These are phyloP conservation scores for Synanthedon formicaeformis DNA, from an alignment of 2,888 invertebrate genomes.

Conservation along the genomic window DNA sequence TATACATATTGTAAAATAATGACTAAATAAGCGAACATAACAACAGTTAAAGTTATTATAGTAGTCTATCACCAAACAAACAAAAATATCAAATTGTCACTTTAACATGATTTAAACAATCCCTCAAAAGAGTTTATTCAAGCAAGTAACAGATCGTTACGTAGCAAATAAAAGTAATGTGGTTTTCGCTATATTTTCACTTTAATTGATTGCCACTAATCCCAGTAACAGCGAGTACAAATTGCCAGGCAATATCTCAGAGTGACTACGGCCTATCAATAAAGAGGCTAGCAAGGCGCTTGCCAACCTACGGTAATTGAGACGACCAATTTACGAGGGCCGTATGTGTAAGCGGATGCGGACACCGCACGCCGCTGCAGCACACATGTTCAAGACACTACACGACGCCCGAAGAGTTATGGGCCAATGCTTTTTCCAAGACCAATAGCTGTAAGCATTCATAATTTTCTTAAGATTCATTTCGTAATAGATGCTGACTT, in stretches of 20 bases:
- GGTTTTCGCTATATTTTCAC: conserved; percentile 1
- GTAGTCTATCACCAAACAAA: too few relatives aligned
- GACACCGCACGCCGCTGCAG: not conserved
- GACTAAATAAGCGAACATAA: too few relatives aligned
- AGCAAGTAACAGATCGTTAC: too few relatives aligned
- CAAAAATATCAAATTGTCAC: too few relatives aligned
- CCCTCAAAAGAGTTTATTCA: too few relatives aligned
- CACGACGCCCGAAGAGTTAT: not conserved
- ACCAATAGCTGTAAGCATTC: not conserved
- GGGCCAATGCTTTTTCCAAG: not conserved
- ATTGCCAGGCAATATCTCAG: conserved; percentile 49
- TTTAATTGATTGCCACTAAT: conserved; percentile 28
- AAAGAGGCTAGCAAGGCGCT: conserved; percentile 15
- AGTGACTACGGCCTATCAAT: conserved; percentile 62
- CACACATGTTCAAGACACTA: not conserved
- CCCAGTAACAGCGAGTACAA: conserved; percentile 19
- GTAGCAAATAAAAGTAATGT: not conserved
- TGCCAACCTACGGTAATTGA: conserved; percentile 13
- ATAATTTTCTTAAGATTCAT: too few relatives aligned
- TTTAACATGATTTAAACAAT: too few relatives aligned
- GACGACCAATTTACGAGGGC: conserved; percentile 19
- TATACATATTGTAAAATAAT: too few relatives aligned
- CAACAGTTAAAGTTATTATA: too few relatives aligned
- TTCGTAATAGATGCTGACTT: too few relatives aligned
- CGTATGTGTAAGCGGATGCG: conserved; percentile 5